A percentile compares a stretch with the other conserved stretches of the same genome.
These are phyloP conservation scores for Drusus annulatus DNA, from an alignment of 1,140 invertebrate genomes.

Conservation along the genomic window DNA sequence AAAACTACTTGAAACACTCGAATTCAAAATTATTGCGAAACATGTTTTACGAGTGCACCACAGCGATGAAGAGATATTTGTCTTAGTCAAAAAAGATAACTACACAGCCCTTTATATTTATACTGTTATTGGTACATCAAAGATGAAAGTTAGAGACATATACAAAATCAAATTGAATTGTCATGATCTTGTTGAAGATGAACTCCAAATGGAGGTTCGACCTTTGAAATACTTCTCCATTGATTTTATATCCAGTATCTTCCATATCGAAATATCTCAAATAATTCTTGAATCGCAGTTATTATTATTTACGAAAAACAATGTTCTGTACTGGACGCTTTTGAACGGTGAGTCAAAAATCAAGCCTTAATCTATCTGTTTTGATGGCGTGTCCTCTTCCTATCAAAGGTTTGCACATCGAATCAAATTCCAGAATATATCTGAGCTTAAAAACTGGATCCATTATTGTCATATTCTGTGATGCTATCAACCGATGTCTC, in stretches of 20 bases:
- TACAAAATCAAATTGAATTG: slow-evolving; percentile 4
- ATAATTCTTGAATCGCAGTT: slow-evolving; percentile 21
- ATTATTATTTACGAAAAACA: background rate
- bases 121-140: slow-evolving; percentile 24
- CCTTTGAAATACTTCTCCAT: slow-evolving; percentile 36
- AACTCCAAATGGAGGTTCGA: slow-evolving; percentile 20
- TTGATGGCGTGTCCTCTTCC: slow-evolving; percentile 7
- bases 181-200: background rate
- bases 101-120: slow-evolving; percentile 2
- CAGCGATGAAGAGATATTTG: slow-evolving; percentile 28
- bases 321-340: slow-evolving; percentile 28
- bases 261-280: slow-evolving; percentile 36
- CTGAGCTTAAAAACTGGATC: slow-evolving; percentile 33
- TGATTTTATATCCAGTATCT: slow-evolving; percentile 33
- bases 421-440: slow-evolving; percentile 36
- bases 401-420: slow-evolving; percentile 6
- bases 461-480: slow-evolving; percentile 31
- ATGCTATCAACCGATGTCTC: slow-evolving; percentile 12
- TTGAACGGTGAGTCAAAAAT: background rate
- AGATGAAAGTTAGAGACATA: slow-evolving; percentile 35
- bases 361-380: background rate
- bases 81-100: slow-evolving; percentile 23
- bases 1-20: slow-evolving; percentile 15
- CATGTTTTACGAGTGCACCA: background rate
- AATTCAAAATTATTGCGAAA: slow-evolving; percentile 40